Conservation (phyloP, 2,888 invertebrate species). For the Tiliacea aurago region DNA sequence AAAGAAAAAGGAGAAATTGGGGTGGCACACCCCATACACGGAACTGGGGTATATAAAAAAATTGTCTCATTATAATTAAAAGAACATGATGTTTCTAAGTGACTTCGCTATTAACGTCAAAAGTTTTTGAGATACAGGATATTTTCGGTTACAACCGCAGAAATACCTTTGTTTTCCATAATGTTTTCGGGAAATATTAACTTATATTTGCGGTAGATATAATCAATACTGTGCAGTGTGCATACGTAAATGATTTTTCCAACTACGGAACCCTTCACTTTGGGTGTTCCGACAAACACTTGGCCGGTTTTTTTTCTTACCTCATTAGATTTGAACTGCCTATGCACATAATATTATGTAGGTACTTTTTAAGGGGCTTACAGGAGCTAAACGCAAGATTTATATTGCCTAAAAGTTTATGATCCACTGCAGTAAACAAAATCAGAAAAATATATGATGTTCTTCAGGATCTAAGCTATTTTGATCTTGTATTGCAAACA, state of each 20-base stretch:
- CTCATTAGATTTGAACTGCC: too few relatives aligned
- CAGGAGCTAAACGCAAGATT: too few relatives aligned
- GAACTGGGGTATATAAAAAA: too few relatives aligned
- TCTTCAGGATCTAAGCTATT: too few relatives aligned
- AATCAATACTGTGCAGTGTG: not conserved
- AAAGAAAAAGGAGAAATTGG: not conserved
- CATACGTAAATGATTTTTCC: not conserved
- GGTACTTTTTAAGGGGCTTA: not conserved
- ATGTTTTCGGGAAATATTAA: not conserved
- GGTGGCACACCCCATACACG: not conserved
- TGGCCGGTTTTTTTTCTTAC: not conserved
- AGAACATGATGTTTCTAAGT: not conserved
- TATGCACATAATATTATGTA: not conserved
- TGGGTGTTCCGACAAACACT: not conserved
- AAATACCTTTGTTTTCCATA: not conserved
- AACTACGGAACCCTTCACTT: not conserved
- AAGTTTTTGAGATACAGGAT: too few relatives aligned
- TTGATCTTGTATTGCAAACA: too few relatives aligned
- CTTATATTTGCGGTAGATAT: not conserved
- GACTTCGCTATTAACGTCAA: not conserved
- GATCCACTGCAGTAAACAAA: too few relatives aligned
- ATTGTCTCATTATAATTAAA: too few relatives aligned
- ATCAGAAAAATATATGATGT: too few relatives aligned
- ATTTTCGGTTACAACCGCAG: too few relatives aligned
- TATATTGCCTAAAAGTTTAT: too few relatives aligned